Base-by-base conservation (phyloP, 2,113 vertebrate species). In the Myotis brandtii region DNA sequence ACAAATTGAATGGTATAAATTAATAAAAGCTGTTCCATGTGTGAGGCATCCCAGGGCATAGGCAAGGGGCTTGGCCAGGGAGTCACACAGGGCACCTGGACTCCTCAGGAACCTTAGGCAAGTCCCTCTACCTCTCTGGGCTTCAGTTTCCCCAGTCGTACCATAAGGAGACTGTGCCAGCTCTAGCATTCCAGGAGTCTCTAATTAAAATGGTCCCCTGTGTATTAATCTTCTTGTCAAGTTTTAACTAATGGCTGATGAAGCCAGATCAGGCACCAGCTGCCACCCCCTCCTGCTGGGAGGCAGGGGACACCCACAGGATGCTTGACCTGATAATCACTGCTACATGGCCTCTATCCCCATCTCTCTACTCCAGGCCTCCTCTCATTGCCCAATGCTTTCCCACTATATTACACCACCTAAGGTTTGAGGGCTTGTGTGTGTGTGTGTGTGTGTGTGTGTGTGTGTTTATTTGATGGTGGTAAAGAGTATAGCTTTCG, bases 241-340 rank as follows among this genome's bases (percentile, higher is more conserved):
- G 89, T 98, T 98, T 98, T 99, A 98, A 98, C 98, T 98, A 98
- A 98, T 95, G 92, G 90, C 96, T 97, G 96, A 96, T 98, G 96
- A 97, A 98, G 92, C 79, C 96, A 95, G 95, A 97, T 95, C 95
- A 70, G 93, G 95, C 80, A 43, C 64, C 92, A 94, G 93, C 95
- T 97, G 96, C 93, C 73, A 95, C 69, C 62, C 62, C 48, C 75
- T 46, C 77, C 43, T 93, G 87, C 83, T 97, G 89, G 76, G 81
- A 93, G 48, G 46, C 77, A 54, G 43, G 77, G n/a, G 95, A 94
- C 88, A 9, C 37, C 67, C 93, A 96, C 73, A 95, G 83, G 86
- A 86, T 93, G n/a, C 83, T 94, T 96, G 95, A 95, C 96, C 89
- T 83, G 86, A 91, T 96, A 97, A 97, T 96, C 89, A 70, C 86